These are phyloP conservation scores for Quadroppia sp. DNA, from an alignment of 2,888 invertebrate species.

Conservation along the genomic window DNA sequence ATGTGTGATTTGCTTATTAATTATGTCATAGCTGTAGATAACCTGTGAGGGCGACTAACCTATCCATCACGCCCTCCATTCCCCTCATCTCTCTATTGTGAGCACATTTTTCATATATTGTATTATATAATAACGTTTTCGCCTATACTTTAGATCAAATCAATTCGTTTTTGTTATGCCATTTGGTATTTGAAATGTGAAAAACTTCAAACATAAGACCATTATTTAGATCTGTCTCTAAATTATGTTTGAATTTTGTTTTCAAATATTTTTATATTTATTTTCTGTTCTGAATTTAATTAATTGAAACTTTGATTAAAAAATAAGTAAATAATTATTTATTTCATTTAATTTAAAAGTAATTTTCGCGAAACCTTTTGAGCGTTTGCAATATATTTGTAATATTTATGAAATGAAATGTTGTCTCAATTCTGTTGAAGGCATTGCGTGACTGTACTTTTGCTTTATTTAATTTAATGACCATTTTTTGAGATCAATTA, in stretches of 20 bases:
- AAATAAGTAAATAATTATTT: too few species aligned
- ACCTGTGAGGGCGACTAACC: conserved; percentile 17
- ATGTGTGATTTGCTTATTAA: conserved; percentile 35
- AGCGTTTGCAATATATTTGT: neutral
- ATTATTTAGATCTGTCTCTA: neutral
- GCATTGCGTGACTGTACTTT: conserved; percentile 10
- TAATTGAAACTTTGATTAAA: too few species aligned
- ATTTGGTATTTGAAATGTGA: neutral
- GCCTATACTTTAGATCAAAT: conserved; percentile 3
- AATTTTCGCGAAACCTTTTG: neutral
- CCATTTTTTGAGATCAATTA: conserved; percentile 28
- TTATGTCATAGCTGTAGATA: conserved; percentile 24
- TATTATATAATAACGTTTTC: neutral
- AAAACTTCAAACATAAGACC: too few species aligned
- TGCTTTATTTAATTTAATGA: conserved; percentile 33
- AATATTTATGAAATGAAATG: neutral
- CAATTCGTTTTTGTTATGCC: neutral
- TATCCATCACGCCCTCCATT: conserved; percentile 13
- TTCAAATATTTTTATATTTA: too few species aligned
- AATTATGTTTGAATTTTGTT: neutral
- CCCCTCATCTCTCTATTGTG: neutral
- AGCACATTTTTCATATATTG: neutral
- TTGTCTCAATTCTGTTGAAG: neutral
- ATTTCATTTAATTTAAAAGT: too few species aligned
- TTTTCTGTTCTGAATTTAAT: too few species aligned